phyloP scores from a whole-genome alignment of 1,140 invertebrate species.

The Lucilia sericata region DNA sequence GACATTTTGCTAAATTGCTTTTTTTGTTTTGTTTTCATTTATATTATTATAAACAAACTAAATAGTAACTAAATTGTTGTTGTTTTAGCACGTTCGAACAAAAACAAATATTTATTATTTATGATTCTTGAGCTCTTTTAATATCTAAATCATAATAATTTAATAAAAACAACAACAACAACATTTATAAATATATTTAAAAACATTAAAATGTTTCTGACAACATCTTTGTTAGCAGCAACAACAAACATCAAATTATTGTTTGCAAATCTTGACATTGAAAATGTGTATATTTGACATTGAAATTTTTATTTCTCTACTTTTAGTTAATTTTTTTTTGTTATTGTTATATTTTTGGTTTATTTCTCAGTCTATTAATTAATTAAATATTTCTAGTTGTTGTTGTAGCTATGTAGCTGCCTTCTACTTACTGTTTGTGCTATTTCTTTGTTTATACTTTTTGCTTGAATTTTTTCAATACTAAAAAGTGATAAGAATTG shows the following conservation, averaged over 20 bases:
- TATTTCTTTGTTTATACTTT: not conserved
- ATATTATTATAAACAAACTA: not conserved
- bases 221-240: not conserved
- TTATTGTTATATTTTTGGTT: too few species aligned
- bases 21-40: not conserved
- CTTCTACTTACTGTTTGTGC: not conserved
- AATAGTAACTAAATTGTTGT: too few species aligned
- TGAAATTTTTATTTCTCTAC: constrained; percentile 16
- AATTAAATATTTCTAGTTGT: not conserved
- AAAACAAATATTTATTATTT: not conserved
- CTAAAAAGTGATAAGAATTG: not conserved
- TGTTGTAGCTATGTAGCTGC: not conserved
- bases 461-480: not conserved
- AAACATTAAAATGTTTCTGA: not conserved
- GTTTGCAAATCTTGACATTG: constrained; percentile 37
- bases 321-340: constrained; percentile 8
- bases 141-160: not conserved
- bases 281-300: constrained; percentile 43
- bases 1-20: not conserved
- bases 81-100: too few species aligned
- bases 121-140: not conserved
- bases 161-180: not conserved
- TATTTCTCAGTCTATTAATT: not conserved
- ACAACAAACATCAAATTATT: not conserved
- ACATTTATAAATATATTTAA: not conserved